Evolutionary conservation across 2,797 vertebrate species (phyloP), one percentile per base, ranked within the genome.

Genomic region (Gadopsis bispinosus): DNA sequence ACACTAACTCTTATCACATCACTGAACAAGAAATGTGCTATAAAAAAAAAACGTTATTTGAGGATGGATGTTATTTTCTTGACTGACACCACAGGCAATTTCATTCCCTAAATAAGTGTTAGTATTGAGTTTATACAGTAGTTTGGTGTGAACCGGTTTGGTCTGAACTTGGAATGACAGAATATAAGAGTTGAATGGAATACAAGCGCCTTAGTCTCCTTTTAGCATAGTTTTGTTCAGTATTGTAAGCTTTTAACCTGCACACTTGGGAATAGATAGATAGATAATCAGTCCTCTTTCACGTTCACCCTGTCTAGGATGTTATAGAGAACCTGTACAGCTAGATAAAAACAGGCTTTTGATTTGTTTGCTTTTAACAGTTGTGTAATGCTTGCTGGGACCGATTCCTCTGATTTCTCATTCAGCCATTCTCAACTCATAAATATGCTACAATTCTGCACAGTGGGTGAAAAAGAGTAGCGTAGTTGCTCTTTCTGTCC

Each of bases 401-500:
- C 31, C 2, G 37, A 12, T 63, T 72, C 63, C 64, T 62, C 64
- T 22, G 29, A 66, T 78, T 81, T 83, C 64, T 83, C 53, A 68
- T 86, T 64, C 59, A 77, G 73, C 56, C 41, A 4, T 71, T 53
- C 58, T 29, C 37, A 37, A 53, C 69, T 75, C 81, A 62, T 81
- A 81, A 88, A 91, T 83, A 70, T 80, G 83, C 39, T 69, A 70
- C 7, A 0, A 55, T 65, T 77, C 77, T 82, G 68, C 81, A 54
- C 69, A 62, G 67, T 45, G 63, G 73, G 62, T 75, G 56, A 77
- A 86, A 81, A 56, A 47, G 72, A 83, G 83, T 19, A 37, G 39
- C 5, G 7, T 7, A 75, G 43, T 73, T 62, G 61, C 80, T 80
- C 45, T 51, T 47, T 45, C 10, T 39, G 3, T 68, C 48, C 19